Base-by-base conservation (phyloP, 64 coral and sea anemone genomes). In the Trachythela sp. region DNA sequence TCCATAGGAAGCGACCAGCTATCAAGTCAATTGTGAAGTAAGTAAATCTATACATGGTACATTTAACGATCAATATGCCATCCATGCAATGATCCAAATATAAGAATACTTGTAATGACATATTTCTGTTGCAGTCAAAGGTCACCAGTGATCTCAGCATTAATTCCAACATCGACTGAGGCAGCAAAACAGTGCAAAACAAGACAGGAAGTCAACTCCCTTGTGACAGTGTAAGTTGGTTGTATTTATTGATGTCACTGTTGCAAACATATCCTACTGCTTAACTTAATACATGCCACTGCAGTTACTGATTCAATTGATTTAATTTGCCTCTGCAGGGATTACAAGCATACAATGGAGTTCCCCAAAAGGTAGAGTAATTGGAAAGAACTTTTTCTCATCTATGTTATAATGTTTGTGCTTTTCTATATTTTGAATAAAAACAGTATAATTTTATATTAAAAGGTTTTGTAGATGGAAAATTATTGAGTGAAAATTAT, bases 1-100 rank as follows among this genome's bases (percentile, higher is more conserved):
- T 85, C 49, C 38, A 29, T 54, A 97, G 95, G 52, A 97, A 94
- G 86, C 76, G 95, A 40, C 95, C 95, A 9, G 93, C 95, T 0
- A 97, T 97, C 48, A 97, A 91, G 71, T 97, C 95, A 50, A 94
- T 97, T 72, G 87, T 97, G 8, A 94, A 97, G 95, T 97, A 94
- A 94, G 95, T 91, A 41, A 40, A 48, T 45, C 2, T 29, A 24
- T 7, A 5, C 9, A 54, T 17, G 30, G 6, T 58, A 42, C 13
- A 24, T 43, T 43, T 18, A 7, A 31, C 48, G 36, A 13, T n/a
- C n/a, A n/a, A n/a, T n/a, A n/a, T n/a, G n/a, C n/a, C n/a, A n/a
- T n/a, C n/a, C n/a, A n/a, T n/a, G n/a, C n/a, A n/a, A n/a, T n/a
- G n/a, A n/a, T n/a, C n/a, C n/a, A n/a, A n/a, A n/a, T n/a, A n/a